These are phyloP conservation scores for Aplysia californica DNA, from an alignment of 1,140 invertebrate species.

Conservation along the genomic window DNA sequence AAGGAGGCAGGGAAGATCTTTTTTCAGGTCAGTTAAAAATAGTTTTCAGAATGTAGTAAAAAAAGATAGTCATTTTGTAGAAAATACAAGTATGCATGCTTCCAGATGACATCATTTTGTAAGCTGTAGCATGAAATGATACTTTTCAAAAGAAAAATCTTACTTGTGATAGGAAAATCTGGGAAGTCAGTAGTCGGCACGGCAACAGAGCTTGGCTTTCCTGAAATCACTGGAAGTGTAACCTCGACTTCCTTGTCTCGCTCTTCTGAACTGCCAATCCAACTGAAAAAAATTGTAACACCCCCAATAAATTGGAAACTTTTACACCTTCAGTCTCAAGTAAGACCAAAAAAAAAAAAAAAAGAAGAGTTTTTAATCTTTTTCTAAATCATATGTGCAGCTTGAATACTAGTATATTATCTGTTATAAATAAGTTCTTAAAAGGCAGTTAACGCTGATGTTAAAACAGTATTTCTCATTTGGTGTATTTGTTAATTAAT, in stretches of 20 bases:
- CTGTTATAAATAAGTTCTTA: background rate
- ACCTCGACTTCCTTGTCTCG: conserved; percentile 37
- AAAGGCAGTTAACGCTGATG: too few relatives aligned
- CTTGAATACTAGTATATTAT: background rate
- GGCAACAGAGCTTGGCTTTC: conserved; percentile 41
- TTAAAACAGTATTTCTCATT: too few relatives aligned
- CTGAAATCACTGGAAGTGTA: conserved; percentile 34
- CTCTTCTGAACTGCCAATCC: conserved; percentile 37
- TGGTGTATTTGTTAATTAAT: too few relatives aligned
- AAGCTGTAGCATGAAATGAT: too few relatives aligned
- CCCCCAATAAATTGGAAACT: background rate
- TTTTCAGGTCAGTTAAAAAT: too few relatives aligned
- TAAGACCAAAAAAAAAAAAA: background rate
- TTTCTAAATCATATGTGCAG: background rate
- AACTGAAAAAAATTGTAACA: conserved; percentile 34
- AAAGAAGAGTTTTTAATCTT: background rate
- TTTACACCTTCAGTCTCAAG: background rate
- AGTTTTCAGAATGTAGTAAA: too few relatives aligned
- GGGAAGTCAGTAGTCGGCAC: conserved; percentile 26
- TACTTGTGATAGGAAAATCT: conserved; percentile 38
- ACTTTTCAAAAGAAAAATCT: conserved; percentile 2
- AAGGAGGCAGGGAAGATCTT: too few relatives aligned
- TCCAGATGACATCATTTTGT: too few relatives aligned
- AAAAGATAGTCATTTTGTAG: too few relatives aligned
- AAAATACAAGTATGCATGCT: too few relatives aligned